Evolutionary conservation across 2,888 invertebrate genomes (phyloP), one percentile per base, ranked within the genome.

Genomic region (Chymomyza amoena): DNA sequence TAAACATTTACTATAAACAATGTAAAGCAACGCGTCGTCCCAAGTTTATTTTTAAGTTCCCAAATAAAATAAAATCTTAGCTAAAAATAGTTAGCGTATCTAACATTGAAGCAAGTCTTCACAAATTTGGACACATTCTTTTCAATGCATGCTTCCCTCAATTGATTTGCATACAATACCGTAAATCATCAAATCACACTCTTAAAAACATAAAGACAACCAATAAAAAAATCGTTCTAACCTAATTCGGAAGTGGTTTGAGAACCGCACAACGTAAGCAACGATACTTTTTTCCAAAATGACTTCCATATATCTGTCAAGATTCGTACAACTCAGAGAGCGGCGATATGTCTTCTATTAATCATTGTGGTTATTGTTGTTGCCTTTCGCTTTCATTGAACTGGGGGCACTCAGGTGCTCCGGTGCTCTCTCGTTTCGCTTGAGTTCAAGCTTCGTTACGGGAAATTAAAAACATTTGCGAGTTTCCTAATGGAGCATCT

Each of bases 111-210:
- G 69, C 67, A 68, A 65, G 68, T 32, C 50, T 57, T 25, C 9
- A 28, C 20, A 13, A 6, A 32, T 28, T 70, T 72, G 69, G 57
- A 67, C 78, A 62, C 69, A 75, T 64, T 59, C 78, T 66, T 63
- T 61, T 36, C 20, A 65, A 10, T 62, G 16, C 51, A 51, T 32
- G 32, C 32, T 60, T 36, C 32, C 36, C 60, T 32, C 15, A 65
- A 61, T 18, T 71, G 16, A 85, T 86, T 86, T 77, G 82, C 82
- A 81, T 82, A 84, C 68, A 72, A 73, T 75, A 70, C 64, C 70
- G 76, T 76, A 73, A 72, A 73, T 69, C 75, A 73, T 69, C 64
- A 72, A 64, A 69, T 68, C 75, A 75, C 75, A 70, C 70, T 75
- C 66, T 77, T 72, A 77, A 64, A 28, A 76, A 72, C 75, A 74